Conservation (phyloP, 2,888 invertebrate species). For the Thereva nobilitata region DNA sequence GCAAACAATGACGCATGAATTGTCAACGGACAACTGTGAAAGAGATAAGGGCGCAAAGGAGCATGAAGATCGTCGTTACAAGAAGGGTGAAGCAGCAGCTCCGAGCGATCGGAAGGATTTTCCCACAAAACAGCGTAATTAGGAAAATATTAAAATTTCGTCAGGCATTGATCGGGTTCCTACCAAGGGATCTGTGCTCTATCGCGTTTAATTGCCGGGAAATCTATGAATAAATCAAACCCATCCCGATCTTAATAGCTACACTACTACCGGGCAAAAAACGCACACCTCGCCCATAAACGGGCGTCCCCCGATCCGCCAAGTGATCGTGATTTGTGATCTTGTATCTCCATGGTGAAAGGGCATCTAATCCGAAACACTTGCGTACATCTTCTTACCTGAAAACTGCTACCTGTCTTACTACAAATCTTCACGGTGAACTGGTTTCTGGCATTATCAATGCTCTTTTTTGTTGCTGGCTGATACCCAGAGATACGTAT, state of each 20-base stretch:
- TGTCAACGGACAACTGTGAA: not conserved
- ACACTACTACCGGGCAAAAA: constrained; percentile 22
- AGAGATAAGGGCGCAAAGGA: not conserved
- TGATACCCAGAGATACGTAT: constrained; percentile 32
- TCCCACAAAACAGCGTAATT: constrained; percentile 35
- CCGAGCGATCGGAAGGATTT: constrained; percentile 11
- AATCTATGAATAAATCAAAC: constrained; percentile 38
- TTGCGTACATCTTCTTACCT: constrained; percentile 38
- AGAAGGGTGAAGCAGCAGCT: not conserved
- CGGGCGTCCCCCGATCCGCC: constrained; percentile 5
- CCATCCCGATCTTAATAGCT: constrained; percentile 2
- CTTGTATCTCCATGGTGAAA: constrained; percentile 23
- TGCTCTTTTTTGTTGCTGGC: constrained; percentile 28
- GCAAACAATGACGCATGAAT: not conserved
- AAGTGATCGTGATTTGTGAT: constrained; percentile 40
- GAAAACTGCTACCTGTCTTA: constrained; percentile 41
- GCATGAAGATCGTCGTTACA: constrained; percentile 6
- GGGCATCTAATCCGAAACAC: constrained; percentile 40
- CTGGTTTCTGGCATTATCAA: constrained; percentile 36
- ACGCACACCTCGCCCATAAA: not conserved
- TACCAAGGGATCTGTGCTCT: constrained; percentile 7
- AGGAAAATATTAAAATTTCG: constrained; percentile 41
- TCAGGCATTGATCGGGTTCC: constrained; percentile 21
- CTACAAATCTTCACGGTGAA: constrained; percentile 34
- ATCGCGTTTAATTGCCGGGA: constrained; percentile 36